Conservation (phyloP, 1,140 invertebrate species). For the Ooceraea biroi region DNA sequence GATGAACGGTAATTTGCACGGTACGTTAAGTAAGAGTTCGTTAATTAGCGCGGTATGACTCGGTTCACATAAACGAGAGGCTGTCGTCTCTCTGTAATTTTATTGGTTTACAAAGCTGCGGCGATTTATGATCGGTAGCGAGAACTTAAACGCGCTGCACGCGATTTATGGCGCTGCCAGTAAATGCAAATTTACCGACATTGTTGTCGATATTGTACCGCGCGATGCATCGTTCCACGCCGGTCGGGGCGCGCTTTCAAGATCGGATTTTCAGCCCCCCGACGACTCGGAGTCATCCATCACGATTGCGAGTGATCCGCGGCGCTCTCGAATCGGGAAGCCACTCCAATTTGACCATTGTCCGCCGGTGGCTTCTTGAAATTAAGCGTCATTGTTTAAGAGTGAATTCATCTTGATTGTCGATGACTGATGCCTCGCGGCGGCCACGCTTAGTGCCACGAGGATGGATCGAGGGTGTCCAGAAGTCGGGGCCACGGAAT, state of each 20-base stretch:
- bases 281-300: constrained; percentile 49
- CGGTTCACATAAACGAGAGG: background rate
- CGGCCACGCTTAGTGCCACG: constrained; percentile 68
- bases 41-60: background rate
- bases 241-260: background rate
- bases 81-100: background rate
- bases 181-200: constrained; percentile 6
- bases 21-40: background rate
- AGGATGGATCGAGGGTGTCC: constrained; percentile 73
- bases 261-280: constrained; percentile 15
- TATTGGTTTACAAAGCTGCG: background rate
- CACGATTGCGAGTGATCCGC: constrained; percentile 44
- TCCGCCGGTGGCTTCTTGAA: constrained; percentile 78
- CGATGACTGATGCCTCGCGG: constrained; percentile 78
- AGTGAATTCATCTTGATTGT: constrained; percentile 81
- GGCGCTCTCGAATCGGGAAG: constrained; percentile 61
- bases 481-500: constrained; percentile 66
- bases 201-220: background rate
- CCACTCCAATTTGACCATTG: constrained; percentile 75
- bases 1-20: background rate
- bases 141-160: too few relatives aligned
- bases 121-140: background rate
- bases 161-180: background rate
- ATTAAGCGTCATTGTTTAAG: constrained; percentile 82
- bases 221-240: background rate